Conservation (phyloP, 2,888 invertebrate species). For the Thereva nobilitata region DNA sequence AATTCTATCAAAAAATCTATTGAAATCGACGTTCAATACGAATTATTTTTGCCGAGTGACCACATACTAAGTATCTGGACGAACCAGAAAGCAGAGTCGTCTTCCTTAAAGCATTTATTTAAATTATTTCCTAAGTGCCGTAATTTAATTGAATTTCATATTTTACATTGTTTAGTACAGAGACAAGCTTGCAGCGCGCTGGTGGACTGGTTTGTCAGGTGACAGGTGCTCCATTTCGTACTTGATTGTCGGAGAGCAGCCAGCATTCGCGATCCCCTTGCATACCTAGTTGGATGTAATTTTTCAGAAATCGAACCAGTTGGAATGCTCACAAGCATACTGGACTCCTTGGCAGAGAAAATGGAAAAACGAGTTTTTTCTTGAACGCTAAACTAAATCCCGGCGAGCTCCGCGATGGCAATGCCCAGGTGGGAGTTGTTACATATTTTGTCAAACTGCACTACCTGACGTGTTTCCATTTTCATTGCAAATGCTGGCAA, state of each 20-base stretch:
- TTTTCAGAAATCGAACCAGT: constrained; percentile 31
- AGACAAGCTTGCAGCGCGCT: too few species aligned
- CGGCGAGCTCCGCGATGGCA: constrained; percentile 3
- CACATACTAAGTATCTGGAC: too few species aligned
- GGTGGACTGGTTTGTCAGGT: constrained; percentile 23
- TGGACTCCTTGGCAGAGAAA: constrained; percentile 21
- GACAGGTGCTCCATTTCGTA: constrained; percentile 29
- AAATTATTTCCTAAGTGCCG: too few species aligned
- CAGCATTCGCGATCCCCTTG: constrained; percentile 22
- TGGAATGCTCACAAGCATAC: constrained; percentile 19
- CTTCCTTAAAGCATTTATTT: too few species aligned
- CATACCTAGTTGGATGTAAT: not conserved
- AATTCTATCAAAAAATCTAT: too few species aligned
- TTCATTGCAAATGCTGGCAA: constrained; percentile 31
- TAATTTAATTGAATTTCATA: too few species aligned
- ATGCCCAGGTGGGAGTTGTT: constrained; percentile 31
- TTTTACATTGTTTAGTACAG: too few species aligned
- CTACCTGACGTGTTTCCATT: constrained; percentile 21
- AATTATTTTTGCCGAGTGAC: too few species aligned
- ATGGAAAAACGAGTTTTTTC: constrained; percentile 31
- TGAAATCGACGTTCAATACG: too few species aligned
- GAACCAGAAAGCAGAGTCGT: too few species aligned
- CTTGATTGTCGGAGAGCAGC: constrained; percentile 6
- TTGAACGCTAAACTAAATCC: constrained; percentile 2
- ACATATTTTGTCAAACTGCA: constrained; percentile 30